Evolutionary conservation across 2,113 vertebrate species (phyloP), one percentile per base, ranked within the genome.

Genomic region (Ammospiza caudacuta): DNA sequence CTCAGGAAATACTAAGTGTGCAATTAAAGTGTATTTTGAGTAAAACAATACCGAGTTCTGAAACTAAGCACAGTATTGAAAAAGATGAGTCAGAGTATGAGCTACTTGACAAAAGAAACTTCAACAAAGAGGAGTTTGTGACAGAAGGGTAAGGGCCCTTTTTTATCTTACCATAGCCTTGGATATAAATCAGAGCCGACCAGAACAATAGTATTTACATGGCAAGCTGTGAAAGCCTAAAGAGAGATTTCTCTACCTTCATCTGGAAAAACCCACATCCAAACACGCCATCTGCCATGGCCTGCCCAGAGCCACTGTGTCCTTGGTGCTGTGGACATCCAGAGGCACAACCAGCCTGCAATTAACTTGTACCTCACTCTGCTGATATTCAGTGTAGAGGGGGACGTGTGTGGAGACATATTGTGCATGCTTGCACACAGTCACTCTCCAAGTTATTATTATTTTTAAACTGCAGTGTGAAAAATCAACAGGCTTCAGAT

Each of bases 181-280:
- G 83, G 93, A 91, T 90, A 86, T 86, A 93, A 89, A 75, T 95
- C 94, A 96, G 79, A 94, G 94, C 95, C 96, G 94, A 94, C 90
- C 6, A 4, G 82, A 90, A 97, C 74, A 93, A 95, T 88, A 85
- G 89, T 90, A 67, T 87, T 96, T 96, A 90, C 88, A 95, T 64
- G 91, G 92, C 96, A 97, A 97, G 96, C 96, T 97, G 96, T 97
- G 95, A 97, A 94, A 96, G 93, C 84, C 94, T 94, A 96, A 97
- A 96, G 80, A 95, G 91, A 95, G 94, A 96, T 93, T 96, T 97
- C 95, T 95, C 94, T 79, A 90, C 90, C 95, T 94, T 96, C 95
- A 96, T 96, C 95, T 96, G 87, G 81, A 97, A 94, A 95, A 96
- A 57, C 70, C 69, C 96, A 59, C 95, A 96, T 97, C 95, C 95